Conservation (phyloP, 2,113 vertebrate genomes). For the Peucedramus taeniatus region DNA sequence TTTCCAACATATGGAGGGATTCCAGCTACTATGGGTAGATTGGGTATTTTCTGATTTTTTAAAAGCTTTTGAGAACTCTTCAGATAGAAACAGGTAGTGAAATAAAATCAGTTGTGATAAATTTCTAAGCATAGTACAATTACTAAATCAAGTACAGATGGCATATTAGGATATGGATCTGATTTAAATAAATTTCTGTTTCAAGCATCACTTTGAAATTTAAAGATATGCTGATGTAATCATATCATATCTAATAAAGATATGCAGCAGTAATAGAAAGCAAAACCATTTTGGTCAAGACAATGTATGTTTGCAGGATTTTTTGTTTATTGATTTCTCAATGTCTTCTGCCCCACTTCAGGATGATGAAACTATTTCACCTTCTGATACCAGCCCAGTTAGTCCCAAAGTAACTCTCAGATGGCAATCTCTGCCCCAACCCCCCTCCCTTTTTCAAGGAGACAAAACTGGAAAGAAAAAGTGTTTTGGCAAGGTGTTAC, state of each 20-base stretch:
- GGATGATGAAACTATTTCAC: not conserved
- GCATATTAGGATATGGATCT: not conserved
- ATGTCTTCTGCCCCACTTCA: not conserved
- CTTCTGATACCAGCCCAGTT: not conserved
- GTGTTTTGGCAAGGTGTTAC: not conserved
- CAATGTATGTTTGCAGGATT: not conserved
- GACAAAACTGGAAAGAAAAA: not conserved
- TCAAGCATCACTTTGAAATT: not conserved
- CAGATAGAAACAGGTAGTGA: not conserved
- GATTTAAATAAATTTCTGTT: not conserved
- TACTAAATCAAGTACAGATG: not conserved
- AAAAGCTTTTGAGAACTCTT: not conserved
- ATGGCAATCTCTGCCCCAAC: not conserved
- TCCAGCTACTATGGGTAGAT: not conserved
- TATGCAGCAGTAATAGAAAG: not conserved
- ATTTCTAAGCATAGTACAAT: not conserved
- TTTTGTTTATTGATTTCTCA: not conserved
- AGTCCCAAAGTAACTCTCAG: not conserved
- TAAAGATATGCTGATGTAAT: not conserved
- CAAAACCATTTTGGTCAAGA: rapidly evolving
- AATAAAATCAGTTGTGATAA: not conserved
- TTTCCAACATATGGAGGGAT: not conserved
- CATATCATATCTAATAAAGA: too few species aligned
- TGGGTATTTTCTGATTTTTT: not conserved
- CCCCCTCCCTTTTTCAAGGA: not conserved